These are phyloP conservation scores for Schrankia costaestrigalis DNA, from an alignment of 2,888 invertebrate species.

Conservation along the genomic window DNA sequence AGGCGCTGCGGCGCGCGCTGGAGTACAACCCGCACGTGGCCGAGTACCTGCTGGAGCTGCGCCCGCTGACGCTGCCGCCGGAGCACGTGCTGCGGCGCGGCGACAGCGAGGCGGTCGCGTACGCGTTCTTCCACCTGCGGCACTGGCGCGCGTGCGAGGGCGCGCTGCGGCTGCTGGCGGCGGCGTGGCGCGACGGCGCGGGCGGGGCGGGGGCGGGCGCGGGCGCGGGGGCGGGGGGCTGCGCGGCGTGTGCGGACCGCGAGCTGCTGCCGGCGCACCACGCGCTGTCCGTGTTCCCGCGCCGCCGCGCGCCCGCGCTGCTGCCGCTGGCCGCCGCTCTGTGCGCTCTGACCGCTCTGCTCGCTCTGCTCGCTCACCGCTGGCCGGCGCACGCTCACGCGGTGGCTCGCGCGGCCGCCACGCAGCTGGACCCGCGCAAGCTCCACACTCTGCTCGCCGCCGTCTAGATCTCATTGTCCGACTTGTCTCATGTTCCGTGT, in stretches of 20 bases:
- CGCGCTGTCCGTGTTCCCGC: constrained; percentile 92
- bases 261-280: constrained; percentile 94
- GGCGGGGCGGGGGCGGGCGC: constrained; percentile 82
- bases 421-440: constrained; percentile 33
- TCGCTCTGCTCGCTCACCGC: constrained; percentile 79
- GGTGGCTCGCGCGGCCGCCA: constrained; percentile 34
- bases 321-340: constrained; percentile 93
- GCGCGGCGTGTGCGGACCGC: constrained; percentile 90
- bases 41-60: constrained; percentile 97
- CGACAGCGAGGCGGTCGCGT: constrained; percentile 97
- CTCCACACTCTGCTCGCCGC: constrained; percentile 39
- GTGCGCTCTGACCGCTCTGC: constrained; percentile 83
- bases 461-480: constrained; percentile 14
- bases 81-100: constrained; percentile 98
- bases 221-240: constrained; percentile 90
- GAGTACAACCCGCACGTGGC: constrained; percentile 99
- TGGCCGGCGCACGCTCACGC: constrained; percentile 43
- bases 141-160: constrained; percentile 99
- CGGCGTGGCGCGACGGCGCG: constrained; percentile 91
- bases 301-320: constrained; percentile 87
- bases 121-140: constrained; percentile 96
- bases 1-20: constrained; percentile 91
- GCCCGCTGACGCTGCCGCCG: constrained; percentile 95
- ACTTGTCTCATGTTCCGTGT: not conserved
- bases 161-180: constrained; percentile 94